Evolutionary conservation across 2,113 vertebrate genomes (phyloP).

Genomic region (Hydrochoerus hydrochaeris): DNA sequence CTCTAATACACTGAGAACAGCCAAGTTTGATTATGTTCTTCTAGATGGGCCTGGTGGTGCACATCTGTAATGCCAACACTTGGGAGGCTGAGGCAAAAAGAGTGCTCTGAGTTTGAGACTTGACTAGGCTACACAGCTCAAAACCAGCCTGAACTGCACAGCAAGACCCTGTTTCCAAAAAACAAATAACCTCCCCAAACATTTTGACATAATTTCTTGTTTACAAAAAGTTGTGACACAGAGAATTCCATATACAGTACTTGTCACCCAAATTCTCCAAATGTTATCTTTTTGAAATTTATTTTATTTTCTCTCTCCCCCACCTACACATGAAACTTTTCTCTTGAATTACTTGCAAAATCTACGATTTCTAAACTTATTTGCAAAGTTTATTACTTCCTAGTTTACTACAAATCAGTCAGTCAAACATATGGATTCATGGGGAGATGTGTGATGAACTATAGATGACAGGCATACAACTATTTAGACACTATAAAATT

Average conservation of each 20-base stretch:
- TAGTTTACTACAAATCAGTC: constrained; percentile 8
- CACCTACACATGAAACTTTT: neutral
- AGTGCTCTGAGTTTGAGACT: neutral
- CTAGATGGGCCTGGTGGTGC: neutral
- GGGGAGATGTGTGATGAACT: neutral
- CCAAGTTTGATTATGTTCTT: neutral
- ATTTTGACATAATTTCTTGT: constrained; percentile 11
- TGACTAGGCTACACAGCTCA: neutral
- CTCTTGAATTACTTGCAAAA: neutral
- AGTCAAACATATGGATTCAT: neutral
- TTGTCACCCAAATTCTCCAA: neutral
- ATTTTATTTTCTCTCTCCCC: neutral
- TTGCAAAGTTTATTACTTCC: neutral
- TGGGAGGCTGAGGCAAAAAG: neutral
- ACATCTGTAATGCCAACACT: neutral
- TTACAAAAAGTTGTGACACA: neutral
- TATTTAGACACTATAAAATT: neutral
- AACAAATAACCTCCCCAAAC: neutral
- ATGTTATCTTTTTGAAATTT: neutral
- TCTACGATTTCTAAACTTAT: too few species aligned
- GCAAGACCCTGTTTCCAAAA: neutral
- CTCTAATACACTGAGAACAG: constrained; percentile 30
- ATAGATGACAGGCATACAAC: neutral
- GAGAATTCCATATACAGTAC: neutral
- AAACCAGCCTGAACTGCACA: neutral